A percentile compares a stretch with the other conserved stretches of the same genome.
Conservation (phyloP, 1,140 invertebrate genomes). For the Vollenhovia emeryi region DNA sequence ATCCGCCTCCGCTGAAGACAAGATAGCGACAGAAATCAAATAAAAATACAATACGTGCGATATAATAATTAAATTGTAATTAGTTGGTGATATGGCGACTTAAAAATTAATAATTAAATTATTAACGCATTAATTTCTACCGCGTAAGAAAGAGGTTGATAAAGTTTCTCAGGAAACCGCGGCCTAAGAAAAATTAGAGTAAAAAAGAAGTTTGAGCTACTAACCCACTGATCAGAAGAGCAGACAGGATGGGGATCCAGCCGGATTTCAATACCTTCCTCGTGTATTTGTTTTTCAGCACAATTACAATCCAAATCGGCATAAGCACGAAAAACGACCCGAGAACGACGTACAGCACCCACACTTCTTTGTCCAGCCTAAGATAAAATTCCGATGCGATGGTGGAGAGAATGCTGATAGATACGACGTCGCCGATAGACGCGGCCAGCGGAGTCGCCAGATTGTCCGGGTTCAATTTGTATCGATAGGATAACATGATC, state of each 20-base stretch:
- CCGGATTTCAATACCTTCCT: slow-evolving; percentile 92
- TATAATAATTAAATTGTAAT: not conserved
- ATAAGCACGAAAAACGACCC: slow-evolving; percentile 89
- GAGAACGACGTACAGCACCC: slow-evolving; percentile 89
- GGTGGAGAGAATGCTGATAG: slow-evolving; percentile 92
- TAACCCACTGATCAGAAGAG: slow-evolving; percentile 95
- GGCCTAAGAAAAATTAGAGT: too few species aligned
- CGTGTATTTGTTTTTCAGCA: slow-evolving; percentile 92
- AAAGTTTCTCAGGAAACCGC: not conserved
- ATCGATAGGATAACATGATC: slow-evolving; percentile 91
- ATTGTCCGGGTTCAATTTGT: slow-evolving; percentile 97
- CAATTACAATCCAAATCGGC: slow-evolving; percentile 92
- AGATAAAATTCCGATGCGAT: slow-evolving; percentile 90
- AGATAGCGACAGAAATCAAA: not conserved
- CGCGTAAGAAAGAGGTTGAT: not conserved
- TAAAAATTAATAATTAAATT: slow-evolving; percentile 64
- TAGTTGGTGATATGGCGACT: not conserved
- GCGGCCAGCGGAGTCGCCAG: slow-evolving; percentile 98
- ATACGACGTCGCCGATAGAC: slow-evolving; percentile 97
- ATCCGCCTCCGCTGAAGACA: slow-evolving; percentile 89
- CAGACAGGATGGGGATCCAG: slow-evolving; percentile 94
- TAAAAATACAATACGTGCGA: slow-evolving; percentile 15
- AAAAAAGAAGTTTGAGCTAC: slow-evolving; percentile 54
- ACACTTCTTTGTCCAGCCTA: slow-evolving; percentile 86
- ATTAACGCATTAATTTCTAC: not conserved